These are phyloP conservation scores for Egretta garzetta DNA, from an alignment of 2,113 vertebrate species.

Conservation along the genomic window DNA sequence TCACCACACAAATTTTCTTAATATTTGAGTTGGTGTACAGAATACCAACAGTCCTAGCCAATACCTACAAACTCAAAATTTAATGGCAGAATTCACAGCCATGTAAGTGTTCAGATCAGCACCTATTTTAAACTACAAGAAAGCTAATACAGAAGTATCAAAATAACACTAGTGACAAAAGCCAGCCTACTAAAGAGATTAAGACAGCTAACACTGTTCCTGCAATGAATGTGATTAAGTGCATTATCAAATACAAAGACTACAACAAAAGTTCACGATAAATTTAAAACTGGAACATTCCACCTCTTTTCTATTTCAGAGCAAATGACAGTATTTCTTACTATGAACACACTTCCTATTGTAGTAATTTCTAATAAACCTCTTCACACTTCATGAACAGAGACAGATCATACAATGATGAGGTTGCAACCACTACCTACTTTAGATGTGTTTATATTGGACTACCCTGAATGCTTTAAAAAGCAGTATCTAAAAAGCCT, in stretches of 20 bases:
- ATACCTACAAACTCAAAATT: not conserved
- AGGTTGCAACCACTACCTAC: not conserved
- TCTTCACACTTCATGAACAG: not conserved
- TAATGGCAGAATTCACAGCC: not conserved
- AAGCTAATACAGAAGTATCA: not conserved
- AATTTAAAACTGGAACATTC: not conserved
- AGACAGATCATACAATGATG: not conserved
- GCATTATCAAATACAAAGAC: not conserved
- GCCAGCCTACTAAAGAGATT: not conserved
- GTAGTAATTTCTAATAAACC: not conserved
- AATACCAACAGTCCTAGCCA: not conserved
- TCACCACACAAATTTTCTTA: not conserved
- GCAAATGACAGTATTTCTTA: not conserved
- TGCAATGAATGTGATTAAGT: not conserved
- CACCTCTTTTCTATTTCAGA: not conserved
- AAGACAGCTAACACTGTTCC: not conserved
- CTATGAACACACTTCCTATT: not conserved
- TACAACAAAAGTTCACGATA: accelerated
- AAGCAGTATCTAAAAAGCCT: not conserved
- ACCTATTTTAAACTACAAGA: not conserved
- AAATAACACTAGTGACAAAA: not conserved
- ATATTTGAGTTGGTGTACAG: not conserved
- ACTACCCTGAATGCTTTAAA: not conserved
- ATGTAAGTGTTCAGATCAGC: not conserved
- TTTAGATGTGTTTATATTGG: not conserved